These are phyloP conservation scores for Cercopithecus mona DNA, from an alignment of 2,113 vertebrate species.

Conservation along the genomic window DNA sequence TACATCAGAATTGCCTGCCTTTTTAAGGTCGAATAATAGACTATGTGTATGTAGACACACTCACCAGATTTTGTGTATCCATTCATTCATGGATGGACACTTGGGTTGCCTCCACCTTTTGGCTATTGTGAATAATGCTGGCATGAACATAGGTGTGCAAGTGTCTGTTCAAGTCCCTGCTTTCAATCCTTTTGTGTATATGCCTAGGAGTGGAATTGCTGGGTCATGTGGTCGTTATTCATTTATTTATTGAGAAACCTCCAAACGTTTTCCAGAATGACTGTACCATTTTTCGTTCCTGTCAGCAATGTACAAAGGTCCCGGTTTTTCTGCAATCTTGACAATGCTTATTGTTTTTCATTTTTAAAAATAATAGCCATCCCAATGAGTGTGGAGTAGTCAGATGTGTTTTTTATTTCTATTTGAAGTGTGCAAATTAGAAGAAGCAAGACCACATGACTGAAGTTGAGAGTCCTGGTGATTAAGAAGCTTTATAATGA, in stretches of 20 bases:
- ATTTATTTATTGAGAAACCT: background rate
- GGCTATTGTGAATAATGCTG: background rate
- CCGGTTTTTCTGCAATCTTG: background rate
- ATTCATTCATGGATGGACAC: background rate
- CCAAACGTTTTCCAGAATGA: background rate
- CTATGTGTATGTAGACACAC: background rate
- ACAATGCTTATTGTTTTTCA: background rate
- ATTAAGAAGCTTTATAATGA: background rate
- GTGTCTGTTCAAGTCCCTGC: background rate
- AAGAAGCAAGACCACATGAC: background rate
- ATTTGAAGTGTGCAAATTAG: background rate
- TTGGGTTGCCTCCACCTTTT: background rate
- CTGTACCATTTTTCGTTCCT: background rate
- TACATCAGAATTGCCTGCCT: background rate
- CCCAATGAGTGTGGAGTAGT: background rate
- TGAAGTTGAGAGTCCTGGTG: background rate
- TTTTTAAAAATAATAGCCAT: background rate
- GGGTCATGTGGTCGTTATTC: background rate
- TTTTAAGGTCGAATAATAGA: background rate
- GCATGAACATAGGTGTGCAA: background rate
- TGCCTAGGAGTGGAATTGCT: background rate
- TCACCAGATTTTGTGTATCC: background rate
- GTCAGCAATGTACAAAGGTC: background rate
- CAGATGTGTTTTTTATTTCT: slow-evolving; percentile 33
- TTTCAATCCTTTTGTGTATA: background rate